A percentile compares a stretch with the other conserved stretches of the same genome.
These are phyloP conservation scores for Hoplodrina ambigua DNA, from an alignment of 2,888 invertebrate species.

Conservation along the genomic window DNA sequence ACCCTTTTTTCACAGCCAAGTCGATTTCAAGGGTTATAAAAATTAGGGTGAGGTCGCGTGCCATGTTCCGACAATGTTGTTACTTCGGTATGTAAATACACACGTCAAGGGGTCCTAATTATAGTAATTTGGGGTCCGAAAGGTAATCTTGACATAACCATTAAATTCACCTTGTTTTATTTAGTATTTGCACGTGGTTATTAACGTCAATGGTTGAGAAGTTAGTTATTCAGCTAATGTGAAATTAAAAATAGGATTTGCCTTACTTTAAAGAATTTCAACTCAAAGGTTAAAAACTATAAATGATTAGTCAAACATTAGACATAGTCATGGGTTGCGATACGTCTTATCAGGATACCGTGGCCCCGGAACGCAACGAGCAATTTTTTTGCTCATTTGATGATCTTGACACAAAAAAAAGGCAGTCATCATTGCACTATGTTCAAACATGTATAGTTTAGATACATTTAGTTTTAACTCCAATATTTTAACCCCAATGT, in stretches of 20 bases:
- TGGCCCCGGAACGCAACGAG: too few species aligned
- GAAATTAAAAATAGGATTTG: neutral
- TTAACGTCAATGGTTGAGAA: neutral
- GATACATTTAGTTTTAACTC: too few species aligned
- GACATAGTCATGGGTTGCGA: too few species aligned
- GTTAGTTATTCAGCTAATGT: neutral
- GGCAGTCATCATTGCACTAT: too few species aligned
- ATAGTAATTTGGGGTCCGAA: constrained; percentile 40
- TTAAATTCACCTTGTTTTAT: constrained; percentile 8
- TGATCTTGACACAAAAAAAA: too few species aligned
- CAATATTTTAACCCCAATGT: too few species aligned
- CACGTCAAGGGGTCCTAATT: constrained; percentile 49
- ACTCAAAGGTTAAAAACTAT: neutral
- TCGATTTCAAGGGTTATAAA: constrained; percentile 46
- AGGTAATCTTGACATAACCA: constrained; percentile 59
- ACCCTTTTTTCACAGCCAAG: constrained; percentile 33
- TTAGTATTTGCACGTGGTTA: neutral
- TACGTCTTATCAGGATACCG: too few species aligned
- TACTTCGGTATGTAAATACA: constrained; percentile 62
- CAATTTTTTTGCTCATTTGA: too few species aligned
- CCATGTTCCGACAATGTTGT: constrained; percentile 43
- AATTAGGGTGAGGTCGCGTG: constrained; percentile 54
- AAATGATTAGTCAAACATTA: too few species aligned
- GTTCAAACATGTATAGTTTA: too few species aligned
- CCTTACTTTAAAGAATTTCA: neutral